phyloP scores from a whole-genome alignment of 2,113 vertebrate genomes.

The Neogale vison region DNA sequence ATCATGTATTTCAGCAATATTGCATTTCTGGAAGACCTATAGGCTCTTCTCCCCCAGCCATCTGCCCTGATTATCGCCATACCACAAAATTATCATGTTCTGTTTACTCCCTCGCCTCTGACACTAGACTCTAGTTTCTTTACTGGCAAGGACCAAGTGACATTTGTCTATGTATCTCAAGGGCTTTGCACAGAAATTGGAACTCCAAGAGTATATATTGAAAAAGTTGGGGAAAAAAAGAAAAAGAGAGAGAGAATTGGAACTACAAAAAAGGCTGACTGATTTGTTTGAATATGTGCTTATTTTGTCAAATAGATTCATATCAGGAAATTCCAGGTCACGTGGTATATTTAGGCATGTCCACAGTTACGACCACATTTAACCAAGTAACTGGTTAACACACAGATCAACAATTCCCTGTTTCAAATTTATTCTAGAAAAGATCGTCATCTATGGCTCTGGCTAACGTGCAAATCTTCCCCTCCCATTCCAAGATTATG shows the following conservation, averaged over 20 bases:
- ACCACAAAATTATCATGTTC: background rate
- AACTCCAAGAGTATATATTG: background rate
- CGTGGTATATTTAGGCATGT: background rate
- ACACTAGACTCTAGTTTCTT: background rate
- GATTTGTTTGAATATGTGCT: background rate
- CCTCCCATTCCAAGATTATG: no score
- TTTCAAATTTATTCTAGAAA: background rate
- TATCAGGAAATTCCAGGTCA: background rate
- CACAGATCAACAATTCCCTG: background rate
- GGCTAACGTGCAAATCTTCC: background rate
- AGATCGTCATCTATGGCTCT: background rate
- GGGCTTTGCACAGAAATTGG: background rate
- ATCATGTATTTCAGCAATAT: background rate
- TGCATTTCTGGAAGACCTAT: background rate
- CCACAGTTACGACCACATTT: background rate
- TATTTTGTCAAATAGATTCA: background rate
- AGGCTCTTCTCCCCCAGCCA: background rate
- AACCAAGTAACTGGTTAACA: background rate
- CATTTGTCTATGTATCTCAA: background rate
- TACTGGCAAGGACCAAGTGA: background rate
- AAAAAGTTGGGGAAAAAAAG: background rate
- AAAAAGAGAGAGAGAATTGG: no score
- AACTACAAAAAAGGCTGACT: background rate
- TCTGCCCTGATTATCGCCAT: background rate
- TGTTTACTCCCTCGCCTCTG: background rate